Conservation (phyloP, 2,797 vertebrate species). For the Megaceryle alcyon region DNA sequence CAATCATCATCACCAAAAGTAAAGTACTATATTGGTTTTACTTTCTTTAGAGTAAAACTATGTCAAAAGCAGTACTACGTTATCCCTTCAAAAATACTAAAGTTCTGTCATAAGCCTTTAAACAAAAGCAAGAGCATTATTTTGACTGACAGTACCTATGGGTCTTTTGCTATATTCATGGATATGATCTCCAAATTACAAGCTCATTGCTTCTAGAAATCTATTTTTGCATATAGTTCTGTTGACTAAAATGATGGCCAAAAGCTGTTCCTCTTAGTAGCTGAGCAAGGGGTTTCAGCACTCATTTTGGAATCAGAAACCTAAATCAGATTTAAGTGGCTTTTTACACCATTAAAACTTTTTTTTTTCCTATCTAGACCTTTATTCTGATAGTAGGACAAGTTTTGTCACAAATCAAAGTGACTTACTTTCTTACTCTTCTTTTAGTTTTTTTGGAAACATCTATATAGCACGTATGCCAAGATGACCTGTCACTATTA, state of each 20-base stretch:
- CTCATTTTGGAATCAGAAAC: background rate
- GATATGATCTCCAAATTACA: background rate
- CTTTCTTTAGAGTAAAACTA: background rate
- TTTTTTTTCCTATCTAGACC: background rate
- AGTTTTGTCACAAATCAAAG: background rate
- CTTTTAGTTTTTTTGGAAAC: background rate
- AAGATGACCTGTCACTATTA: background rate
- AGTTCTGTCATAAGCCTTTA: background rate
- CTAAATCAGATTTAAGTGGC: background rate
- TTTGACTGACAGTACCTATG: background rate
- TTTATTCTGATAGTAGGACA: background rate
- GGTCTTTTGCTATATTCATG: background rate
- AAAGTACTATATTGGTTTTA: background rate
- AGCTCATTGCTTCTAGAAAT: background rate
- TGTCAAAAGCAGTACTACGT: background rate
- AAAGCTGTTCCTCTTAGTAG: background rate
- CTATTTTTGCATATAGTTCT: background rate
- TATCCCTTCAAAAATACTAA: background rate
- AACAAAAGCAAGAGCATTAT: background rate
- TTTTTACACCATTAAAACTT: background rate
- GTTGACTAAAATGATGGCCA: background rate
- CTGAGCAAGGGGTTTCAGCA: background rate
- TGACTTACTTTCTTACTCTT: background rate
- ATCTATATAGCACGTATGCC: accelerated
- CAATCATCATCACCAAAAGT: background rate